Base-by-base conservation (phyloP, 2,888 invertebrate genomes). In the Drosophila nr. perissopoda region DNA sequence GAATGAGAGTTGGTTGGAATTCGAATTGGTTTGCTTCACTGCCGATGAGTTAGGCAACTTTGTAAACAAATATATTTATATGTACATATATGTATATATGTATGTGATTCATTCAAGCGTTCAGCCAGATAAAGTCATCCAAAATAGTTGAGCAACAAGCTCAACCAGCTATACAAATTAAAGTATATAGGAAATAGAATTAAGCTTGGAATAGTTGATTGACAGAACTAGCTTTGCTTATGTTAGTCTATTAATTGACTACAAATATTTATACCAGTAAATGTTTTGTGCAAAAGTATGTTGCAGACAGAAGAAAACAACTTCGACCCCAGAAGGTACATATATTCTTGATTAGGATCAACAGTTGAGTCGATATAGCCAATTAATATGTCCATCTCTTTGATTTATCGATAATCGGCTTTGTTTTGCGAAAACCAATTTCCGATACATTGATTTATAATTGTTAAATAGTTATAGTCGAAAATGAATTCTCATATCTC, bases 1-100 rank as follows among this genome's bases (percentile, higher is more conserved):
- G 90, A 87, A 90, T 90, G 74, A 66, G 66, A 71, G 67, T 69
- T 60, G 86, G 77, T 54, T 64, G 82, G 79, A 54, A 70, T 67
- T 75, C 53, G 29, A 21, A 34, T 71, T 49, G 70, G 53, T 56
- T 64, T 68, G 71, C 67, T 66, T 67, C 56, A 71, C 62, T 66
- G 76, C 52, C 59, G 65, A 34, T 61, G 36, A 67, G 66, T 67
- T 74, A 57, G 49, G 76, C 71, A 68, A 71, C 76, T 46, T 69
- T 58, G 82, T 75, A 59, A 63, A 34, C 72, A 36, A 36, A 59
- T 56, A 25, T n/a, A 25, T 57, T n/a, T 38, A 38, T 8, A 2
- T 16, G 2, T 10, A 21, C 4, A 2, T 3, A 21, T n/a, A n/a
- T n/a, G n/a, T 11, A 5, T 34, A 6, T 25, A 25, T 36, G 10